Conservation (phyloP, 2,797 vertebrate genomes). For the Scolopax rusticola region DNA sequence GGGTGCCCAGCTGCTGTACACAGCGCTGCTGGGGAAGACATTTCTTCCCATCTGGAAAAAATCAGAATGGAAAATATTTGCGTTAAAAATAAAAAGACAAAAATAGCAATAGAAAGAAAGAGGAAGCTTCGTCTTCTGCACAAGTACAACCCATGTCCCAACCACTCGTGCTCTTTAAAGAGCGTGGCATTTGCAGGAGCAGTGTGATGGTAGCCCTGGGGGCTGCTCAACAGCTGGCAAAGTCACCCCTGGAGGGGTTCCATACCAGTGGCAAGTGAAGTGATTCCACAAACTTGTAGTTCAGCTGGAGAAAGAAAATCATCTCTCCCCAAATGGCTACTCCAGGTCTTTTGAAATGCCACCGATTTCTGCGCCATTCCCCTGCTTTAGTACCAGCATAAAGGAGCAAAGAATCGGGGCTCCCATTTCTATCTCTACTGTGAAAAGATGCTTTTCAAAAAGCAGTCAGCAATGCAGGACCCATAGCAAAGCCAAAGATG, state of each 20-base stretch:
- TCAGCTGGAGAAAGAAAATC: neutral
- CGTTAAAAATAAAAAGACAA: constrained; percentile 55
- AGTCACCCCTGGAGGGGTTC: neutral
- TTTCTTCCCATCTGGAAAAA: constrained; percentile 71
- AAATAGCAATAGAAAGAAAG: constrained; percentile 64
- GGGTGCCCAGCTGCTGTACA: constrained; percentile 10
- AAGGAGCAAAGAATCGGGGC: neutral
- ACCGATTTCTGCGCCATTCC: neutral
- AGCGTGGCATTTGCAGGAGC: neutral
- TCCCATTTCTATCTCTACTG: neutral
- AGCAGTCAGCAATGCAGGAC: neutral
- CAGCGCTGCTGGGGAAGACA: neutral
- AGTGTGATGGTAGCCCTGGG: neutral
- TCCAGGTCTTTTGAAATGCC: neutral
- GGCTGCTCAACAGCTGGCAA: neutral
- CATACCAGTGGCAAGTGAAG: neutral
- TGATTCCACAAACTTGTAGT: neutral
- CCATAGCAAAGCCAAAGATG: neutral
- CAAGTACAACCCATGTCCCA: neutral
- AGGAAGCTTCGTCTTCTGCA: neutral
- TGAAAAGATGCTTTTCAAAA: neutral
- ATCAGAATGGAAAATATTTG: constrained; percentile 58
- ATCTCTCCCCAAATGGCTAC: neutral
- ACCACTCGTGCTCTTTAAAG: neutral
- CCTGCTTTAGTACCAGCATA: neutral